phyloP scores from a whole-genome alignment of 2,113 vertebrate species.

The Hemicordylus capensis region DNA sequence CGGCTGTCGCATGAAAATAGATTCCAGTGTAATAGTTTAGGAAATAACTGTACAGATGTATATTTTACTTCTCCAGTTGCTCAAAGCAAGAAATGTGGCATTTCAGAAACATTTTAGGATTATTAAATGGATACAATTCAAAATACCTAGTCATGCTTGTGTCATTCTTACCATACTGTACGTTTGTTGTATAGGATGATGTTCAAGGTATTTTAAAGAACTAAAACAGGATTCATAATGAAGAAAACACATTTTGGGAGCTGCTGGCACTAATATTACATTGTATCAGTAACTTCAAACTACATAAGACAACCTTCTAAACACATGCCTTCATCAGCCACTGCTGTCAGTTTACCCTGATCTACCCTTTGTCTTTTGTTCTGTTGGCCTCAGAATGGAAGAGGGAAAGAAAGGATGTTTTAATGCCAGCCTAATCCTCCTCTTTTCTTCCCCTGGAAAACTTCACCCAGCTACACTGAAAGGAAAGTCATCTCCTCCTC shows the following conservation, averaged over 20 bases:
- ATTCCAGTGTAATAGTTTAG: constrained; percentile 49
- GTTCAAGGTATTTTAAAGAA: not conserved
- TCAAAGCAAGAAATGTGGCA: not conserved
- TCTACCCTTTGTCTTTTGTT: too few species aligned
- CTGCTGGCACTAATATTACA: too few species aligned
- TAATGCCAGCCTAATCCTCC: too few species aligned
- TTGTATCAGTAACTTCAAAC: not conserved
- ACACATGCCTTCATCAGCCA: too few species aligned
- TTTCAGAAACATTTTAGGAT: not conserved
- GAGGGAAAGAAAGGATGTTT: too few species aligned
- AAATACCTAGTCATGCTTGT: constrained; percentile 17
- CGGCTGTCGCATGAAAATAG: constrained; percentile 51
- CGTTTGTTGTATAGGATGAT: not conserved
- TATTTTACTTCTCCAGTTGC: not conserved
- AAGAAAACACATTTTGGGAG: not conserved
- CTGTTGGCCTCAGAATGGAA: too few species aligned
- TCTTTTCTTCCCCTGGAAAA: too few species aligned
- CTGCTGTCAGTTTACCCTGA: too few species aligned
- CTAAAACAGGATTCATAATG: not conserved
- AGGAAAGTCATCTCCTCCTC: too few species aligned
- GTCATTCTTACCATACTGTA: not conserved
- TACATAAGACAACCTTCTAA: too few species aligned
- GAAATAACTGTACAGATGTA: not conserved
- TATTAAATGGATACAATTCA: constrained; percentile 7
- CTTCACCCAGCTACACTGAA: too few species aligned